Conservation (phyloP, 2,888 invertebrate genomes). For the Zeuzera pyrina region DNA sequence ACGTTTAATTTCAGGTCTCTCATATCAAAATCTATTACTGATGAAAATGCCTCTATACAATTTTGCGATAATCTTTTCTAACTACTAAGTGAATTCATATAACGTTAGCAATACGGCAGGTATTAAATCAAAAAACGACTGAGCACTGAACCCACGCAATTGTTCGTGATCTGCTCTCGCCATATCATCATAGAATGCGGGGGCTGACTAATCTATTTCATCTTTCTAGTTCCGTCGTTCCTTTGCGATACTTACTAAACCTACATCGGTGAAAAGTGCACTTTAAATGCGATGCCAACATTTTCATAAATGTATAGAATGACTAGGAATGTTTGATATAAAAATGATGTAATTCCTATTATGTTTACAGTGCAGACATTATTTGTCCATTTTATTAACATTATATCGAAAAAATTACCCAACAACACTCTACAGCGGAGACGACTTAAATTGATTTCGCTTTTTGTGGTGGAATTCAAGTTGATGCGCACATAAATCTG, state of each 20-base stretch:
- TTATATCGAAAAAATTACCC: constrained; percentile 18
- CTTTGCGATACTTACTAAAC: no score
- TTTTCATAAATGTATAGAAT: not conserved
- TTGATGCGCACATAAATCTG: no score
- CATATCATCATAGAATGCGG: constrained; percentile 19
- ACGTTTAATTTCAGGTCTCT: no score
- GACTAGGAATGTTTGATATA: no score
- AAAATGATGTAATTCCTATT: constrained; percentile 53
- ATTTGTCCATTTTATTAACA: constrained; percentile 49
- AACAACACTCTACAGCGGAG: constrained; percentile 26
- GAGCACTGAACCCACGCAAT: constrained; percentile 36
- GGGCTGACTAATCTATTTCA: constrained; percentile 17
- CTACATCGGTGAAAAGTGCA: no score
- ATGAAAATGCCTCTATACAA: no score
- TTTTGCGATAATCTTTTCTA: no score
- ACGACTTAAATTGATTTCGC: constrained; percentile 34
- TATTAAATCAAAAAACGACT: constrained; percentile 29
- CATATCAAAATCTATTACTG: no score
- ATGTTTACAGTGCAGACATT: constrained; percentile 36
- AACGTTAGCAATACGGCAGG: no score
- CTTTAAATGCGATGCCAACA: not conserved
- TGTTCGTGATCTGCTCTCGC: constrained; percentile 28
- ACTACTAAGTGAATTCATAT: no score
- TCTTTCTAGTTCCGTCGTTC: not conserved
- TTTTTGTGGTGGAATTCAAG: constrained; percentile 65